Evolutionary conservation across 2,797 vertebrate species (phyloP), one percentile per base, ranked within the genome.

Genomic region (Champsocephalus gunnari): DNA sequence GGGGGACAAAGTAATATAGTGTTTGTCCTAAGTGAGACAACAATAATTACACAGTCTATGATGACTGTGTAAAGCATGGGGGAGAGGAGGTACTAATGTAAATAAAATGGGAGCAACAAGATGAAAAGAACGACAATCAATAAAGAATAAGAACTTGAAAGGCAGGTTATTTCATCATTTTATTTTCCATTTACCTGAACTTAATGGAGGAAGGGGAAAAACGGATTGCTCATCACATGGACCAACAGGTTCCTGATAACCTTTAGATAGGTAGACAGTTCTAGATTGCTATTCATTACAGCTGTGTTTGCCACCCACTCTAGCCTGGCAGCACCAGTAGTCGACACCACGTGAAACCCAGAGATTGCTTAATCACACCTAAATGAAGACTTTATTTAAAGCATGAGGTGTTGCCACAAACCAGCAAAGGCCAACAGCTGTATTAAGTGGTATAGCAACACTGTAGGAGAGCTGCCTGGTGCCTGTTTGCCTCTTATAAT

Each of bases 281-380:
- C 34, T 1, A 49, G 34, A 56, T 86, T 32, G 32, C 45, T 67
- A 91, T 89, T 69, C 78, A 90, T 85, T 76, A 83, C 65, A 60
- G 28, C 76, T 80, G 61, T 85, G 84, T 80, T 75, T 66, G 77
- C 57, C 73, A 69, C 72, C 49, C 71, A 47, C 47, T 74, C 11
- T 66, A 45, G 34, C 62, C 64, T 48, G 60, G 71, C 53, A 63
- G 57, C 72, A 61, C 17, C 9, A 9, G 13, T 57, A 66, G 80
- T 83, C 66, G 41, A 65, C 24, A 75, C 70, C 60, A 73, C 80
- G 83, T 66, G 79, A 84, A 34, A 79, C 51, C 38, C 59, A 72
- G 13, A 60, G 24, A 50, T 75, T 64, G 12, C 44, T 63, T 78
- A 28, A 66, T 62, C 28, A 75, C 16, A 71, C 12, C 38, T 62